phyloP scores from a whole-genome alignment of 2,113 vertebrate genomes.

The Nerophis lumbriciformis region DNA sequence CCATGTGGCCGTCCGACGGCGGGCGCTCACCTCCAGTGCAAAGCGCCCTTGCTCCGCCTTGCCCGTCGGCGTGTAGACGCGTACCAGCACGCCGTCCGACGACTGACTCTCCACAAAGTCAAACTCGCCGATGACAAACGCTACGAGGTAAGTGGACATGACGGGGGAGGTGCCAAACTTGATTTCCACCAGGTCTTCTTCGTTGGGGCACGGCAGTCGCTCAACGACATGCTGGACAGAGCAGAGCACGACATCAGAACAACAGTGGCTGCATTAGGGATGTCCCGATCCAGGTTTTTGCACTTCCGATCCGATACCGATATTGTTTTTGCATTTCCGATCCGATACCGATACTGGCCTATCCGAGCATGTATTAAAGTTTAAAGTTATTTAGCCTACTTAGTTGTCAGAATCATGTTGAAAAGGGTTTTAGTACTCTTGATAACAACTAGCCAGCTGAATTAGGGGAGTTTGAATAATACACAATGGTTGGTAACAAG shows the following conservation, averaged over 20 bases:
- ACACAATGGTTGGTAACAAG: too few species aligned
- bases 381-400: too few species aligned
- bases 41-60: constrained; percentile 96
- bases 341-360: too few species aligned
- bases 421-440: too few species aligned
- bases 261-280: neutral
- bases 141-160: constrained; percentile 97
- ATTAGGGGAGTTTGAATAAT: too few species aligned
- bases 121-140: constrained; percentile 96
- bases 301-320: too few species aligned
- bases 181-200: constrained; percentile 89
- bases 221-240: constrained; percentile 82
- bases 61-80: constrained; percentile 93
- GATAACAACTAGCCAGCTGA: too few species aligned
- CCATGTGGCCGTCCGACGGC: neutral
- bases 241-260: neutral
- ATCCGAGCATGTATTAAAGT: too few species aligned
- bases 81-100: constrained; percentile 85
- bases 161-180: constrained; percentile 90
- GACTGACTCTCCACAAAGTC: constrained; percentile 93
- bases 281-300: too few species aligned
- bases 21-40: constrained; percentile 88
- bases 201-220: constrained; percentile 86
- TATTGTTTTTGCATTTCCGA: too few species aligned
- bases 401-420: too few species aligned